Evolutionary conservation across 30 jellyfish, hydroid and myxozoan species (phyloP), one percentile per base, ranked within the genome.

Genomic region (Aurelia sp.): DNA sequence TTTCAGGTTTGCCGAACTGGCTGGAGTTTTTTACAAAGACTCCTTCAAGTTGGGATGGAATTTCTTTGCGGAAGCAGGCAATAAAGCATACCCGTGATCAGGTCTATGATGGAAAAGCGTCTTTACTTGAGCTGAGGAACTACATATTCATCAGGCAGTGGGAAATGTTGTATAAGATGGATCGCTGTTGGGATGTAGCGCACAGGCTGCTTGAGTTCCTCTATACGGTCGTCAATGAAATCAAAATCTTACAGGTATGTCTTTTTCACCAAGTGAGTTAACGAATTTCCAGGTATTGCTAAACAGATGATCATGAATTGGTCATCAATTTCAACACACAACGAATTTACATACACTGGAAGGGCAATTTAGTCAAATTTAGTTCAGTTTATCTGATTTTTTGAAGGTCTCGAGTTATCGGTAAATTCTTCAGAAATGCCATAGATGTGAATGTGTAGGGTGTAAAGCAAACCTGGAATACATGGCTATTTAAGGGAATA

Each of bases 131-230:
- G 21, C 86, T 95, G 33, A 65, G 99, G 68, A 94, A 89, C 63
- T 95, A 95, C 63, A 67, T 95, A 12, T 89, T 95, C 85, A 76
- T 90, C 22, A 71, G 99, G 20, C 97, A 89, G 38, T 95, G 97
- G 90, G 86, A 85, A 71, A 63, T 95, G 87, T 78, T 95, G 69
- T 38, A 73, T 44, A 89, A 90, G 38, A 85, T 74, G 65, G 78
- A 85, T 40, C 79, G 67, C 27, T 66, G 59, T 53, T 77, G 95
- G 94, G 97, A 90, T 15, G 95, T 90, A 24, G 93, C 96, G 38
- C 90, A 77, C 55, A 67, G 98, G 62, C 83, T 95, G 15, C 66
- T 84, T 83, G 97, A 84, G 68, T 90, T 89, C 74, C 50, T 95
- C 40, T 85, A 65, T 67, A 78, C 99, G 8, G 97, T 89, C 44